Evolutionary conservation across 2,888 invertebrate genomes (phyloP).

Genomic region (Tenthredo livida): DNA sequence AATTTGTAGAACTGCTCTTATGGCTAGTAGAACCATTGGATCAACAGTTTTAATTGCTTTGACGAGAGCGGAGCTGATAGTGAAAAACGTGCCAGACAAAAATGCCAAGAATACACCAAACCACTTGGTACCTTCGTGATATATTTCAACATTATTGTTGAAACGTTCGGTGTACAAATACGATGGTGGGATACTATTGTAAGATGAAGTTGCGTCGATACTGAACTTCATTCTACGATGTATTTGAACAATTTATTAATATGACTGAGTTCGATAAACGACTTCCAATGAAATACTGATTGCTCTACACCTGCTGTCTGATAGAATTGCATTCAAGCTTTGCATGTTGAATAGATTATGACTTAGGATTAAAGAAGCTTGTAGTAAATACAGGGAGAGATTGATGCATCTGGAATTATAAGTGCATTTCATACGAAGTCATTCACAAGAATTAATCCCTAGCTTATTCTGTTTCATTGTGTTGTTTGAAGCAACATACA

Average conservation of each 20-base stretch:
- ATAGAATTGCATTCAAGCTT: slow-evolving; percentile 64
- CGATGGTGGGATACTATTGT: slow-evolving; percentile 73
- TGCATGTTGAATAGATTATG: slow-evolving; percentile 63
- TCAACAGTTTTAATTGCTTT: slow-evolving; percentile 77
- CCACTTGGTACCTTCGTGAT: slow-evolving; percentile 74
- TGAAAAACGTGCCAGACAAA: slow-evolving; percentile 79
- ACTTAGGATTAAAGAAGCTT: slow-evolving; percentile 59
- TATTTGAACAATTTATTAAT: slow-evolving; percentile 16
- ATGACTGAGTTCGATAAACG: slow-evolving; percentile 19
- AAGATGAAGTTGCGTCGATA: slow-evolving; percentile 71
- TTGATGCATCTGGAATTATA: slow-evolving; percentile 7
- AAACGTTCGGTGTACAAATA: slow-evolving; percentile 74
- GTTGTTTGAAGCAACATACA: background rate
- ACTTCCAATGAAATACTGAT: slow-evolving; percentile 55
- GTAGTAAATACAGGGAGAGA: background rate
- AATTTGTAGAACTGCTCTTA: slow-evolving; percentile 77
- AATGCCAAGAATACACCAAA: slow-evolving; percentile 77
- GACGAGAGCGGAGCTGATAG: slow-evolving; percentile 77
- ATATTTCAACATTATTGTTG: slow-evolving; percentile 70
- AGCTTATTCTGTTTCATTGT: background rate
- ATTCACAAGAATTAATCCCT: background rate
- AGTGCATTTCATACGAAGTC: background rate
- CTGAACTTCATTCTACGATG: slow-evolving; percentile 70
- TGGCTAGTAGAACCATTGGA: slow-evolving; percentile 77
- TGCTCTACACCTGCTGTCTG: slow-evolving; percentile 58